phyloP scores from a whole-genome alignment of 2,888 invertebrate species.

The Orthosia gracilis region DNA sequence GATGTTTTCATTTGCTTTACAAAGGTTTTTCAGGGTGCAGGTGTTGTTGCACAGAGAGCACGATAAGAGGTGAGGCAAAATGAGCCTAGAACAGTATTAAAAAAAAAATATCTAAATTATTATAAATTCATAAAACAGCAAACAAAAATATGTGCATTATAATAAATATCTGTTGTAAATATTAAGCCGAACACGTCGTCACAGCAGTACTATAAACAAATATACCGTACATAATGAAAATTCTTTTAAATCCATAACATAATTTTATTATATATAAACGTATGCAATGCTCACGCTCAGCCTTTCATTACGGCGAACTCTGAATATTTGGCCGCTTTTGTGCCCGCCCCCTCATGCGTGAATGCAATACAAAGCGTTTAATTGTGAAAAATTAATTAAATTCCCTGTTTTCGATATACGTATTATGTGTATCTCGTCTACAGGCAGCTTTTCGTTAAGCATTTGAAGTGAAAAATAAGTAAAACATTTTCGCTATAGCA shows the following conservation, averaged over 20 bases:
- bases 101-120: too few species aligned
- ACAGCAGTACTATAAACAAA: neutral
- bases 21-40: too few species aligned
- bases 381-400: slow-evolving; percentile 62
- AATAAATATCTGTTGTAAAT: too few species aligned
- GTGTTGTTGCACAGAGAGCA: too few species aligned
- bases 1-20: too few species aligned
- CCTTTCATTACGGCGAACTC: slow-evolving; percentile 45
- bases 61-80: too few species aligned
- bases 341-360: slow-evolving; percentile 46
- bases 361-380: slow-evolving; percentile 61
- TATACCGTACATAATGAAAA: neutral
- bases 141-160: too few species aligned
- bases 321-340: slow-evolving; percentile 58
- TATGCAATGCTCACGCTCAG: slow-evolving; percentile 23
- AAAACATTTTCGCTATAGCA: neutral
- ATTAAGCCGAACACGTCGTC: neutral
- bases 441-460: neutral
- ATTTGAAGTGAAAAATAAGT: neutral
- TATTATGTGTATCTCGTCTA: neutral
- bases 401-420: slow-evolving; percentile 31
- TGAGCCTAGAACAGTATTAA: too few species aligned
- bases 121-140: too few species aligned
- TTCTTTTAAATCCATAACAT: slow-evolving; percentile 27
- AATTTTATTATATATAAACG: slow-evolving; percentile 19